Evolutionary conservation across 92 coral and sea anemone species (phyloP), one percentile per base, ranked within the genome.

Genomic region (Desmophyllum pertusum): DNA sequence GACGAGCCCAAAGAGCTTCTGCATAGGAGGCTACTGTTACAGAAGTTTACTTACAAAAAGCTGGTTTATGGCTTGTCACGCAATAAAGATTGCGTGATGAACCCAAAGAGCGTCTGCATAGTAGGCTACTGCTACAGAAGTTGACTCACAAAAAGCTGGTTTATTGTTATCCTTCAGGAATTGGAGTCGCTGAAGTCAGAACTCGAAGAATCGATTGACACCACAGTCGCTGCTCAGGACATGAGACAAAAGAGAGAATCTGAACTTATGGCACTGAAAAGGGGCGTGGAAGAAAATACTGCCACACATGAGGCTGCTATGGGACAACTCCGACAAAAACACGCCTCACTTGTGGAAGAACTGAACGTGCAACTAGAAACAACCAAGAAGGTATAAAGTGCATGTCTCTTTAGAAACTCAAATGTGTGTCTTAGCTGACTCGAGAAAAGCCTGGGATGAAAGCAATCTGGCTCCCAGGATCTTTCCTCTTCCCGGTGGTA

Each of bases 141-240:
- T 48, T 48, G 13, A 48, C 53, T 10, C 4, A 14, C 14, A 67
- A 67, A 19, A 6, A 35, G 42, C 35, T 3, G 18, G 27, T 52
- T 10, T 38, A 19, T 76, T 33, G n/a, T 57, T 62, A 33, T 40
- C 42, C 23, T 10, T 66, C 57, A 97, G 99, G 99, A 97, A 91
- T 89, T 97, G n/a, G 97, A 97, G 81, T 81, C 94, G 9, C 89
- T 97, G 72, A 94, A 93, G 77, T 80, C 90, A 2, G 99, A 97
- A 81, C 93, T 97, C 4, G 99, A 97, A 86, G 99, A 97, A 72
- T 97, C 99, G 14, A 94, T 97, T 33, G 99, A 97, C 86, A 97
- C 97, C 23, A 97, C 99, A 2, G 86, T 91, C 4, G 98, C 99
- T 19, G 99, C 94, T 0, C 89, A 93, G 6, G 95, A 93, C 36